Evolutionary conservation across 2,113 vertebrate species (phyloP).

Genomic region (Trichomycterus rosablanca): DNA sequence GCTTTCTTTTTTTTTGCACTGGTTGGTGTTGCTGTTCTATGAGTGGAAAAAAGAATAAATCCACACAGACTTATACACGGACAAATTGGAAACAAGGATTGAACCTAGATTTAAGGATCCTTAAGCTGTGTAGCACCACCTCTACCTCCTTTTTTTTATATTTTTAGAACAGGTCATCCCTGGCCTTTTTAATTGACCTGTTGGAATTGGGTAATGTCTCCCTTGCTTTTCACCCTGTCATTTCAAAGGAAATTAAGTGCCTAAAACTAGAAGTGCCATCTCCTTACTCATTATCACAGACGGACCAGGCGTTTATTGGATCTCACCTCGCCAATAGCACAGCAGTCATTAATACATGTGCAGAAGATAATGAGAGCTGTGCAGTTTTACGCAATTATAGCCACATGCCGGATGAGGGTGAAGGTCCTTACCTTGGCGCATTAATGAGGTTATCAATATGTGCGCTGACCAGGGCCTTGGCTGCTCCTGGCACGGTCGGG

Average conservation of each 20-base stretch:
- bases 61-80: no score
- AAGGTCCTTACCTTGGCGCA: conserved; percentile 41
- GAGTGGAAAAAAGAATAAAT: no score
- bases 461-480: conserved; percentile 29
- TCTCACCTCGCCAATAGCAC: conserved; percentile 46
- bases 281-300: conserved; percentile 49
- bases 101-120: no score
- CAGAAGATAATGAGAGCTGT: conserved; percentile 45
- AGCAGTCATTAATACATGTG: conserved; percentile 47
- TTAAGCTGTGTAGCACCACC: no score
- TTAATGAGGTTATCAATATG: conserved; percentile 58
- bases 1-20: no score
- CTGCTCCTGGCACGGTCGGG: conserved; percentile 3
- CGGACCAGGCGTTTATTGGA: conserved; percentile 52
- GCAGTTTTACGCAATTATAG: conserved; percentile 43
- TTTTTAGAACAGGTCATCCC: not conserved
- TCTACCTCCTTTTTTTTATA: not conserved
- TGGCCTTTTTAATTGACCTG: conserved; percentile 6
- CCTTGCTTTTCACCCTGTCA: conserved; percentile 30
- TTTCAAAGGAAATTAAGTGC: conserved; percentile 47
- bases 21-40: no score
- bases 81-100: no score
- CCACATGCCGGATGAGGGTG: conserved; percentile 26
- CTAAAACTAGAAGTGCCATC: conserved; percentile 49
- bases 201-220: not conserved